Conservation (phyloP, 2,797 vertebrate genomes). For the Ctenochaetus hawaiiensis region DNA sequence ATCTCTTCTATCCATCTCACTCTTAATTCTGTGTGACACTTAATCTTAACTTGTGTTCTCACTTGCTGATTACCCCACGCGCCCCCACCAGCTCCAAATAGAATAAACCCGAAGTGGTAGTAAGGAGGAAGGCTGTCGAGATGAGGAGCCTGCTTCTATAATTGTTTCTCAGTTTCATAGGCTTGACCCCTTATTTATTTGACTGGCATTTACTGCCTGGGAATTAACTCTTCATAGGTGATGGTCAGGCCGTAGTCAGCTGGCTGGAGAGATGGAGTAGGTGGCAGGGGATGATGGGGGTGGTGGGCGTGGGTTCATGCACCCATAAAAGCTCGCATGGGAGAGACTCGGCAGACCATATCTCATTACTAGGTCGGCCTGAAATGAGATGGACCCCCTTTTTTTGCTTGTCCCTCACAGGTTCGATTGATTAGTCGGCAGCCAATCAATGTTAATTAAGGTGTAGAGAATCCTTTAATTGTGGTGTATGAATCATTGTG, state of each 20-base stretch:
- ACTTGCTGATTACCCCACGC: slow-evolving; percentile 55
- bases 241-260: slow-evolving; percentile 29
- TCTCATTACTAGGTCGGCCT: slow-evolving; percentile 78
- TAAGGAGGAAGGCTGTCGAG: slow-evolving; percentile 23
- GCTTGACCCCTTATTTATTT: slow-evolving; percentile 73
- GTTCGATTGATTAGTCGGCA: slow-evolving; percentile 83
- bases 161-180: slow-evolving; percentile 73
- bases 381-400: slow-evolving; percentile 73
- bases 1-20: slow-evolving; percentile 44
- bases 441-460: slow-evolving; percentile 90
- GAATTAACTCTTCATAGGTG: slow-evolving; percentile 71
- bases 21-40: slow-evolving; percentile 63
- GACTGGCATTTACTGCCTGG: slow-evolving; percentile 73
- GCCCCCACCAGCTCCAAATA: slow-evolving; percentile 8
- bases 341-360: slow-evolving; percentile 69
- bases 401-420: slow-evolving; percentile 73
- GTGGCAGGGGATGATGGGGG: slow-evolving; percentile 26
- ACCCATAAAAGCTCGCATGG: slow-evolving; percentile 75
- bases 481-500: slow-evolving; percentile 83
- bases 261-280: slow-evolving; percentile 43
- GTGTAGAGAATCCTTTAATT: slow-evolving; percentile 86
- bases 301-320: slow-evolving; percentile 56
- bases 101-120: slow-evolving; percentile 40
- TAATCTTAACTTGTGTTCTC: slow-evolving; percentile 63
- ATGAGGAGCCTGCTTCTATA: slow-evolving; percentile 49